Conservation (phyloP, 2,113 vertebrate species). For the Archilochus colubris region DNA sequence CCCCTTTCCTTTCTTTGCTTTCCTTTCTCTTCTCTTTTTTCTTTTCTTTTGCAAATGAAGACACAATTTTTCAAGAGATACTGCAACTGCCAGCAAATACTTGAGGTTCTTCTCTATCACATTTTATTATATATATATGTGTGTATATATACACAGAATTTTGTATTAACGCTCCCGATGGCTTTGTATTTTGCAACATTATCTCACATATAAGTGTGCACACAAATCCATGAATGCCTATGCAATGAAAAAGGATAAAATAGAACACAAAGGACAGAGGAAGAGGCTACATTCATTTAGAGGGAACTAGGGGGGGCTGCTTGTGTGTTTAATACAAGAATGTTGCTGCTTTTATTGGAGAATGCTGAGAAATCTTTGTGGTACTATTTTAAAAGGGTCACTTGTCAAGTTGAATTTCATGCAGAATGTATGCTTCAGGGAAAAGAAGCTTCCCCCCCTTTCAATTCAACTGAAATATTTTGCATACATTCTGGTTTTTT, state of each 20-base stretch:
- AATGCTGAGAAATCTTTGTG: constrained; percentile 37
- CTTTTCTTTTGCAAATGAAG: not conserved
- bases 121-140: not conserved
- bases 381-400: constrained; percentile 54
- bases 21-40: no score
- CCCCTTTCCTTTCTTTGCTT: no score
- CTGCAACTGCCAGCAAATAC: not conserved
- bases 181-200: not conserved
- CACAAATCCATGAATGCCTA: not conserved
- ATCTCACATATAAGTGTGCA: not conserved
- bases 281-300: not conserved
- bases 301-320: not conserved
- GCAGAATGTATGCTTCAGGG: constrained; percentile 48
- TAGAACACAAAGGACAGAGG: not conserved
- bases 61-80: not conserved
- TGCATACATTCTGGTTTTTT: constrained; percentile 26
- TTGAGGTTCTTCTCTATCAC: not conserved
- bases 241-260: not conserved
- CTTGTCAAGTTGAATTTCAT: constrained; percentile 71
- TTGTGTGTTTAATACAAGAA: not conserved
- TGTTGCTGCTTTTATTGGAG: not conserved
- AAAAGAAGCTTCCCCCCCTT: not conserved
- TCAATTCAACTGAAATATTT: constrained; percentile 38
- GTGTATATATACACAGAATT: not conserved
- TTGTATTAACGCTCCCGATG: not conserved